Evolutionary conservation across 2,113 vertebrate genomes (phyloP), one percentile per base, ranked within the genome.

Genomic region (Hymenochirus boettgeri): DNA sequence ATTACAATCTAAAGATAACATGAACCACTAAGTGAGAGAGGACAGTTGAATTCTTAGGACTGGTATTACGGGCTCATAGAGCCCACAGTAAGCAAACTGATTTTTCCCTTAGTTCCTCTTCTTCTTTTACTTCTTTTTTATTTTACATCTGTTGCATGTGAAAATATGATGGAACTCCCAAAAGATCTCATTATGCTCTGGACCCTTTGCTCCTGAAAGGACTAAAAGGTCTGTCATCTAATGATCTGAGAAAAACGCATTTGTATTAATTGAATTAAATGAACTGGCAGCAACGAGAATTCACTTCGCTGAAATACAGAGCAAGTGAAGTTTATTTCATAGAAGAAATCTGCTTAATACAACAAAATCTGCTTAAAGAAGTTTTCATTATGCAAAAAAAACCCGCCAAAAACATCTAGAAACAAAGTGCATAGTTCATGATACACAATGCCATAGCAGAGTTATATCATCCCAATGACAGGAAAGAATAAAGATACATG

Each of bases 181-280:
- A 47, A n/a, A 67, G 56, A 67, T 59, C 65, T 67, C 56, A 67
- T 67, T 67, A 67, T 67, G 39, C 31, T 52, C 56, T 50, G 37
- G 33, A 8, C 46, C 18, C 24, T 18, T 51, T 22, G 47, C 56
- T 52, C 47, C 13, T 26, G 18, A 45, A 29, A 59, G 56, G 65
- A 39, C 55, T 52, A 31, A 51, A 52, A 59, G 47, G 65, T 59
- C 65, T 45, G 51, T 45, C 25, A 39, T 59, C 47, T 59, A 67
- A 67, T 67, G 65, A 67, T 67, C 33, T 27, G n/a, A 52, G 56
- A 51, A 53, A 42, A 42, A 60, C 15, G 27, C 31, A 21, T 67
- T 60, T 59, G 31, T 67, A 60, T 52, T 67, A 59, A 27, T 25
- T 22, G 46, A 29, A 59, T 24, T 42, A 47, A 60, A 13, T 51